Conservation (phyloP, 2,888 invertebrate genomes). For the Bugulina stolonifera region DNA sequence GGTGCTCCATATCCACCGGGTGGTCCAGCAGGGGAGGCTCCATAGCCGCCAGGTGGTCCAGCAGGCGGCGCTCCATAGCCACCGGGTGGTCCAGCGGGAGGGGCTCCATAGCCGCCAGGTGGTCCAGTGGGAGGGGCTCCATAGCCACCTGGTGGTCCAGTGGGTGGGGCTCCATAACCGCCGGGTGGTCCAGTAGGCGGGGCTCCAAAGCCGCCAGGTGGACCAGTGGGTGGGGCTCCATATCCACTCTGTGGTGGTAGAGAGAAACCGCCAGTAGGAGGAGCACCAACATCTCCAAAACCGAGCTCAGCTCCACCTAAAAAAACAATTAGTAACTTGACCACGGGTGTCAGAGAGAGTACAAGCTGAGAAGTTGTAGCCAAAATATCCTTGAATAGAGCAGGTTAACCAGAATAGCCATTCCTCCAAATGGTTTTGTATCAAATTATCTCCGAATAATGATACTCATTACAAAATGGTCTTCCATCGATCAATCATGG, state of each 20-base stretch:
- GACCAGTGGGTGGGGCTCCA: conserved; percentile 6
- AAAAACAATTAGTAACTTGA: not conserved
- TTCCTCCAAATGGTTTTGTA: too few species aligned
- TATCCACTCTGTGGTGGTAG: conserved; percentile 26
- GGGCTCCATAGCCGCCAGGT: too few species aligned
- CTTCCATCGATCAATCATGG: too few species aligned
- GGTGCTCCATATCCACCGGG: not conserved
- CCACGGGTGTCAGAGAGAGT: not conserved
- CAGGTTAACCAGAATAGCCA: too few species aligned
- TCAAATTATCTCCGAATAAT: too few species aligned
- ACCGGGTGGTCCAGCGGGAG: too few species aligned
- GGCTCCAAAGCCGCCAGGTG: not conserved
- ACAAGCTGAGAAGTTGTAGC: not conserved
- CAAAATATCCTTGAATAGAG: too few species aligned
- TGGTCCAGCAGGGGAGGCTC: not conserved
- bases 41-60: not conserved
- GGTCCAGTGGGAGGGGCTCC: too few species aligned
- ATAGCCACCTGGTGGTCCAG: not conserved
- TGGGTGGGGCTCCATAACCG: not conserved
- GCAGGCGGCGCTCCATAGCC: conserved; percentile 25
- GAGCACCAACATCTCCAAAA: not conserved
- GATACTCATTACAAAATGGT: too few species aligned
- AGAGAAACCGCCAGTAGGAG: conserved; percentile 11
- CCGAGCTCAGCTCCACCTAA: not conserved
- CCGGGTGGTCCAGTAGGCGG: not conserved